Base-by-base conservation (phyloP, 2,888 invertebrate species). In the Drosophila koepferae region DNA sequence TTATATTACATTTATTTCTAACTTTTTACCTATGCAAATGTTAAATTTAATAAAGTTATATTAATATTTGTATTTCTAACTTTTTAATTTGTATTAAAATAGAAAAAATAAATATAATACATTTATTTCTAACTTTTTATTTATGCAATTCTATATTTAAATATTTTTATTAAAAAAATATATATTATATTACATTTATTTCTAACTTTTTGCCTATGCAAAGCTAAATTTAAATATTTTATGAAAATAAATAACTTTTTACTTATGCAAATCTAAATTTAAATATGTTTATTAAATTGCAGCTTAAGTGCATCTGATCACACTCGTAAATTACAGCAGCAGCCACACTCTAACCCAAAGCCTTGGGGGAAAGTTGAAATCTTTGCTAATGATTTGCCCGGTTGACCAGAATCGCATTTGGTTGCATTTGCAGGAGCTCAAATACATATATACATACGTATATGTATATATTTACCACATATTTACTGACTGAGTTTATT, bases 301-400 rank as follows among this genome's bases (percentile, higher is more conserved):
- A 20, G n/a, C n/a, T 23, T 28, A 59, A 67, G 44, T 46, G 58
- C 80, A 68, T 44, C 53, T 54, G 61, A 63, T 68, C 58, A 46
- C 69, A 48, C 34, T 54, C 70, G 48, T 77, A 76, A 80, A 77
- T 66, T 59, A 63, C 43, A 54, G 23, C 43, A 54, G 23, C 41
- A 59, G 49, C 18, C 40, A 44, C 44, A 51, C n/a, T 18, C 41
- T 53, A 36, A 36, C 64, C 76, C 41, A 36, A 78, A 64, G 74
- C 70, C 72, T 68, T 54, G 46, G 61, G 71, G 44, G 23, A 58
- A 59, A 65, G 69, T 74, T 81, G 74, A 79, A 79, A 83, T 79
- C 73, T 85, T 78, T 81, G 73, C 77, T 87, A 84, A 83, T 80
- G 70, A 76, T 77, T 81, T 71, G 62, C 65, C 60, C 44, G 80